phyloP scores from a whole-genome alignment of 2,797 vertebrate genomes.

The Aulostomus chinensis region DNA sequence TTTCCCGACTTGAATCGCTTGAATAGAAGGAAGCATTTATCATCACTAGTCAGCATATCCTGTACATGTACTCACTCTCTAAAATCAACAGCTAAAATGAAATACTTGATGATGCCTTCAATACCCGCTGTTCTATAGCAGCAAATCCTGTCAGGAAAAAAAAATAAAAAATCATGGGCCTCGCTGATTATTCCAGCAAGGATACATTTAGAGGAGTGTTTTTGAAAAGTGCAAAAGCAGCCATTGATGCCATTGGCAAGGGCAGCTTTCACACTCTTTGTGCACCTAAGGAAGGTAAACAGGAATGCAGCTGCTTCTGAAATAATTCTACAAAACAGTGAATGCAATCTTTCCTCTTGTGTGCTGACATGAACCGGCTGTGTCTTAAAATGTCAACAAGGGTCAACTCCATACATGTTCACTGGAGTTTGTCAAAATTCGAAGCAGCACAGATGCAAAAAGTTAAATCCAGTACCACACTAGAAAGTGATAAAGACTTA shows the following conservation, averaged over 20 bases:
- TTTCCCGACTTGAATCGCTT: conserved; percentile 26
- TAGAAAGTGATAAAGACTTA: not conserved
- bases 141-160: not conserved
- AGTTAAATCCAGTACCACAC: not conserved
- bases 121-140: conserved; percentile 7
- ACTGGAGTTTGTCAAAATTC: conserved; percentile 3
- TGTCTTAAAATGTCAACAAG: conserved; percentile 24
- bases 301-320: too few relatives aligned
- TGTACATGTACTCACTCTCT: conserved; percentile 10
- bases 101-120: conserved; percentile 2
- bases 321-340: not conserved
- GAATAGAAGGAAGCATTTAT: conserved; percentile 52
- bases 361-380: conserved; percentile 11
- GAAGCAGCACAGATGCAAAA: not conserved
- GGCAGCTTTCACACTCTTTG: too few relatives aligned
- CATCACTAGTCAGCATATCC: conserved; percentile 37
- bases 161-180: too few relatives aligned
- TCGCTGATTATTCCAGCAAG: too few relatives aligned
- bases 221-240: too few relatives aligned
- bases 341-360: conserved; percentile 8
- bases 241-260: too few relatives aligned
- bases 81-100: conserved; percentile 24
- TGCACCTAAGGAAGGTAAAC: too few relatives aligned
- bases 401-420: conserved; percentile 8
- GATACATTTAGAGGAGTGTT: too few relatives aligned